These are phyloP conservation scores for Drosophila paramelanica DNA, from an alignment of 2,888 invertebrate species.

Conservation along the genomic window DNA sequence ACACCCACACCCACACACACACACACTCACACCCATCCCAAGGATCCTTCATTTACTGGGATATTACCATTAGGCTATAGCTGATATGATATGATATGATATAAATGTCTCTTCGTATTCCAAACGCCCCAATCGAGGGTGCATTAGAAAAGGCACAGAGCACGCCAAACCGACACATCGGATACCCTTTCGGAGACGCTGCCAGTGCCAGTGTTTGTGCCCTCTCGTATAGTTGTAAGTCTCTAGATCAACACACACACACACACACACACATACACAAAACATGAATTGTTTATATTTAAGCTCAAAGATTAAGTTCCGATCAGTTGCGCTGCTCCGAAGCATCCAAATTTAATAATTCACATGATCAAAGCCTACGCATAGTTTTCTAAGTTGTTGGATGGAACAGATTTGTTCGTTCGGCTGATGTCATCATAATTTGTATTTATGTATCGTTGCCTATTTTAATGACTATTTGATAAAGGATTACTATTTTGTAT, in stretches of 20 bases:
- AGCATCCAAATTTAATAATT: constrained; percentile 3
- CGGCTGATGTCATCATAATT: constrained; percentile 10
- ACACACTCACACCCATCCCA: constrained; percentile 14
- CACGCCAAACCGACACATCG: background rate
- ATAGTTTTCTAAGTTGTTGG: constrained; percentile 21
- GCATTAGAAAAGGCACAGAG: background rate
- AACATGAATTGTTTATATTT: constrained; percentile 19
- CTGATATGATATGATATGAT: constrained; percentile 32
- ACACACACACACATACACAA: background rate
- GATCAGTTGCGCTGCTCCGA: constrained; percentile 2
- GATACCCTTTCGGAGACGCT: background rate
- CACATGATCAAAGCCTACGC: constrained; percentile 11
- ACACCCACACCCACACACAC: constrained; percentile 7
- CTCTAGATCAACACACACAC: background rate
- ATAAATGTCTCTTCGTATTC: constrained; percentile 30
- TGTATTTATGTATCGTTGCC: constrained; percentile 27
- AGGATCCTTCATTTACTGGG: constrained; percentile 30
- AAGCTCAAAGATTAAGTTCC: constrained; percentile 24
- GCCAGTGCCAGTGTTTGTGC: background rate
- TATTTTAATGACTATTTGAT: constrained; percentile 16
- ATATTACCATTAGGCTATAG: constrained; percentile 43
- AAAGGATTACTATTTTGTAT: constrained; percentile 13
- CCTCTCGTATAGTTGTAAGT: constrained; percentile 16
- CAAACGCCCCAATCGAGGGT: constrained; percentile 1
- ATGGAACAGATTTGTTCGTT: constrained; percentile 1